These are phyloP conservation scores for Drosophila bocqueti DNA, from an alignment of 1,140 invertebrate genomes.

Conservation along the genomic window DNA sequence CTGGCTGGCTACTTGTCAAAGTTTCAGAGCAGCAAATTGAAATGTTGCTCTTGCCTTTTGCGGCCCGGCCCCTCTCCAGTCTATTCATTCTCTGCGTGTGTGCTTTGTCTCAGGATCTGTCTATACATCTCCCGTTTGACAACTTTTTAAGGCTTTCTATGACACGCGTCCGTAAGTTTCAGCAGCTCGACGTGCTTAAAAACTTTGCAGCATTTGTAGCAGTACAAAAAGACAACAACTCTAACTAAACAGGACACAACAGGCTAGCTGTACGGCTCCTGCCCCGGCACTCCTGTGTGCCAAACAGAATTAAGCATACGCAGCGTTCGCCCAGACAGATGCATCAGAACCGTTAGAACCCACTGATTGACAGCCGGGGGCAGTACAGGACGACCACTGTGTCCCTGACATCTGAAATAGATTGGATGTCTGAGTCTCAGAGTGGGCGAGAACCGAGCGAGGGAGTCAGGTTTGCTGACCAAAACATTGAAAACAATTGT, in stretches of 20 bases:
- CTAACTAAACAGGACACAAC: conserved; percentile 63
- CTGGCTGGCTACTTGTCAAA: conserved; percentile 61
- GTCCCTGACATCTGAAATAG: conserved; percentile 69
- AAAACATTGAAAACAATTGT: conserved; percentile 79
- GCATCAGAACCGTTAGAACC: conserved; percentile 27
- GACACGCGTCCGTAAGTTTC: conserved; percentile 68
- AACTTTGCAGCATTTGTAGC: conserved; percentile 58
- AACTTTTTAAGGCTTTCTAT: conserved; percentile 75
- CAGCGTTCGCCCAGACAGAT: conserved; percentile 47
- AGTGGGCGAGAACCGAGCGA: neutral
- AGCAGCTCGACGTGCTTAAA: conserved; percentile 73
- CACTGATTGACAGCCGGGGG: conserved; percentile 66
- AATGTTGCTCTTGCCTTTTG: conserved; percentile 46
- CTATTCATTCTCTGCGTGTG: conserved; percentile 32
- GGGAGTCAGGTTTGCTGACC: conserved; percentile 46
- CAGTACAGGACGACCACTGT: conserved; percentile 20
- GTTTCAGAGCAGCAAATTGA: conserved; percentile 53
- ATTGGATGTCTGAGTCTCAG: conserved; percentile 50
- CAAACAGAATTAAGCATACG: conserved; percentile 69
- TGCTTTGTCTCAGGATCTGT: conserved; percentile 22
- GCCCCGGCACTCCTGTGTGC: neutral
- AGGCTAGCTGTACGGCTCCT: neutral
- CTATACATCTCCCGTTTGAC: conserved; percentile 40
- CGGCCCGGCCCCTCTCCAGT: conserved; percentile 13
- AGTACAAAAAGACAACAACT: conserved; percentile 71